phyloP scores from a whole-genome alignment of 2,888 invertebrate genomes.

The Mechanitis messenoides region DNA sequence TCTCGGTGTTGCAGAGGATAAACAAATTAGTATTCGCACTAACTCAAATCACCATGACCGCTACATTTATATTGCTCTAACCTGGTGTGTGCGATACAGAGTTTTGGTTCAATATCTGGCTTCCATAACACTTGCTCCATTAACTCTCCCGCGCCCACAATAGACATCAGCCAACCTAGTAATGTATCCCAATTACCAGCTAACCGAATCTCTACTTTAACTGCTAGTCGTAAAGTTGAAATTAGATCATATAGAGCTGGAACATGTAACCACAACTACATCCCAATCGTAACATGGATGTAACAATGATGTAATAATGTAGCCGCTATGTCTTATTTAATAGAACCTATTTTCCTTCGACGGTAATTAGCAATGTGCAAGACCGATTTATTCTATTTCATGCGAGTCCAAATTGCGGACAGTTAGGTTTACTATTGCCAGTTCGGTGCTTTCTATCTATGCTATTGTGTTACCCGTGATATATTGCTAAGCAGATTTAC shows the following conservation, averaged over 20 bases:
- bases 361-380: slow-evolving; percentile 31
- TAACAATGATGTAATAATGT: slow-evolving; percentile 4
- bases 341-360: slow-evolving; percentile 15
- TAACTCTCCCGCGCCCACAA: slow-evolving; percentile 58
- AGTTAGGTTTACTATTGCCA: slow-evolving; percentile 68
- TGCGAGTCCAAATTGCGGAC: slow-evolving; percentile 62
- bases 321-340: neutral
- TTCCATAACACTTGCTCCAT: slow-evolving; percentile 69
- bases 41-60: slow-evolving; percentile 24
- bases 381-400: slow-evolving; percentile 61
- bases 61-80: slow-evolving; percentile 28
- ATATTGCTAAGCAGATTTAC: slow-evolving; percentile 37
- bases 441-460: slow-evolving; percentile 55
- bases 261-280: slow-evolving; percentile 19
- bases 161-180: slow-evolving; percentile 50
- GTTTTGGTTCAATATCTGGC: slow-evolving; percentile 58
- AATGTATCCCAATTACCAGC: slow-evolving; percentile 32
- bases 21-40: slow-evolving; percentile 23
- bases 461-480: slow-evolving; percentile 57
- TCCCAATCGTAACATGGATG: slow-evolving; percentile 27
- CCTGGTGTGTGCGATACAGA: slow-evolving; percentile 30
- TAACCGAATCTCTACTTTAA: slow-evolving; percentile 38
- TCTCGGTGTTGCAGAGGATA: slow-evolving; percentile 21
- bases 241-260: slow-evolving; percentile 31
- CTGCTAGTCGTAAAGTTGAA: slow-evolving; percentile 35